These are phyloP conservation scores for Pygocentrus nattereri DNA, from an alignment of 2,797 vertebrate species.

Conservation along the genomic window DNA sequence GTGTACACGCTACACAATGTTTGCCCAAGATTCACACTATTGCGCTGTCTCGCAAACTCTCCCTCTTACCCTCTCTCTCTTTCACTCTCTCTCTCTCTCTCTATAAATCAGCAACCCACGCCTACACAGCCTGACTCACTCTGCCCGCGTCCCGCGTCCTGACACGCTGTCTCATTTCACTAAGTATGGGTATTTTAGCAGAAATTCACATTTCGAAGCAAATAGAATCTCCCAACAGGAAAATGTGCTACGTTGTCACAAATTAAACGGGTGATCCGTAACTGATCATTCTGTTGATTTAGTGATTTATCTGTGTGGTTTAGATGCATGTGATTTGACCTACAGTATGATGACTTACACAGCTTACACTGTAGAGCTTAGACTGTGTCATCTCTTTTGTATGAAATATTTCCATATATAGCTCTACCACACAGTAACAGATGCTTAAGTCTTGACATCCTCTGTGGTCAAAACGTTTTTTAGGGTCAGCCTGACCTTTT, in stretches of 20 bases:
- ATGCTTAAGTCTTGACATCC: no score
- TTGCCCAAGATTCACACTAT: conserved; percentile 13
- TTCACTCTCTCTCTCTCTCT: no score
- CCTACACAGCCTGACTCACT: conserved; percentile 68
- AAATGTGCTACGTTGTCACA: background rate
- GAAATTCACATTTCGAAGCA: background rate
- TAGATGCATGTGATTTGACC: no score
- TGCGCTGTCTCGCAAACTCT: background rate
- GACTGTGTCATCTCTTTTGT: no score
- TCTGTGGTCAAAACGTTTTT: no score
- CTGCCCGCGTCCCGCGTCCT: conserved; percentile 55
- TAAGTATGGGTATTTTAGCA: background rate
- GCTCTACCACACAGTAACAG: no score
- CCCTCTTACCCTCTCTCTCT: no score
- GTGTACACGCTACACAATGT: conserved; percentile 13
- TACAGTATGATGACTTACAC: no score
- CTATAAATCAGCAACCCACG: conserved; percentile 43
- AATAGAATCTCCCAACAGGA: background rate
- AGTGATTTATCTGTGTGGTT: background rate
- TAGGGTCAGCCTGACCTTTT: no score
- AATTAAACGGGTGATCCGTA: background rate
- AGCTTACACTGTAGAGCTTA: no score
- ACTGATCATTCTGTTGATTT: no score
- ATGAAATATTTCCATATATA: no score
- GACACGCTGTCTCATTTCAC: conserved; percentile 46